Conservation (phyloP, 1,140 invertebrate species). For the Brachionus calyciflorus region DNA sequence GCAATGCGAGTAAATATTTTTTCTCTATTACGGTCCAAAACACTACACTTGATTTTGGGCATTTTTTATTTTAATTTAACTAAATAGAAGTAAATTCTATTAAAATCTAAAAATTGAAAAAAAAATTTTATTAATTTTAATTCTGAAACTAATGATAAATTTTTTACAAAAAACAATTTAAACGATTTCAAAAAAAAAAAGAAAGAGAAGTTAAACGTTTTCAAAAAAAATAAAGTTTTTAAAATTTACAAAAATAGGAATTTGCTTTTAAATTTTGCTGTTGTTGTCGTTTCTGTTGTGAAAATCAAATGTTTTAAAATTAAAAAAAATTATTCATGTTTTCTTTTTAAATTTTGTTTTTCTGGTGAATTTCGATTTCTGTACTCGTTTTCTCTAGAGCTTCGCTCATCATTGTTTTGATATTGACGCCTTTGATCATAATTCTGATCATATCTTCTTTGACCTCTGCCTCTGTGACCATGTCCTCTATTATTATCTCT, state of each 20-base stretch:
- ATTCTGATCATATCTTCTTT: background rate
- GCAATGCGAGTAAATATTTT: slow-evolving; percentile 31
- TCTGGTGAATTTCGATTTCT: background rate
- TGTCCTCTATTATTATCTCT: background rate
- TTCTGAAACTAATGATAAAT: background rate
- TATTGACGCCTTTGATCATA: background rate
- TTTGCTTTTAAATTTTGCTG: too few species aligned
- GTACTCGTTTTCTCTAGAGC: too few species aligned
- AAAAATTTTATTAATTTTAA: background rate
- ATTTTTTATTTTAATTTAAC: slow-evolving; percentile 2
- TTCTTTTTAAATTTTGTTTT: background rate
- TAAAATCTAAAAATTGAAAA: background rate
- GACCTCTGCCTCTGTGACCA: background rate
- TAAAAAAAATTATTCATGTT: background rate
- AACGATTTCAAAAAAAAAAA: background rate
- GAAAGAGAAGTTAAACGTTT: background rate
- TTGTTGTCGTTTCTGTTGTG: too few species aligned
- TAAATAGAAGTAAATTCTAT: slow-evolving; percentile 38
- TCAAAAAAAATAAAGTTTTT: too few species aligned
- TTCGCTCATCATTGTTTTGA: background rate
- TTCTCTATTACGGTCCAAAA: slow-evolving; percentile 23
- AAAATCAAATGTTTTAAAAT: too few species aligned
- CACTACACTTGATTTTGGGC: slow-evolving; percentile 7
- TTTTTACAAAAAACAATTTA: background rate
- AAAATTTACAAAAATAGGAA: too few species aligned